Conservation (phyloP, 2,113 vertebrate species). For the Rhinoderma darwinii region DNA sequence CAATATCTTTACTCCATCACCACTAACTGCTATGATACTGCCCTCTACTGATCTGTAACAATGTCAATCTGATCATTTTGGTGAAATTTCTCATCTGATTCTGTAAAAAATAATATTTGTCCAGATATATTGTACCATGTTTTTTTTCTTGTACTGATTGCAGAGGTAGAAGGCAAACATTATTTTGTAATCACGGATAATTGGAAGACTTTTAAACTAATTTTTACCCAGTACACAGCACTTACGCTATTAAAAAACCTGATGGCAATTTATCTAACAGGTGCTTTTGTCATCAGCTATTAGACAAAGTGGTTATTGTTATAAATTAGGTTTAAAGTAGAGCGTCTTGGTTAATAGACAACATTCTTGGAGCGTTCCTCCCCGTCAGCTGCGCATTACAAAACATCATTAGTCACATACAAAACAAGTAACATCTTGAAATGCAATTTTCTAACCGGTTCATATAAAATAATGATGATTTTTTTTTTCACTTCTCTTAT, state of each 20-base stretch:
- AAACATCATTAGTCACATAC: conserved; percentile 28
- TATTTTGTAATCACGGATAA: background rate
- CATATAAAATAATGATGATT: conserved; percentile 2
- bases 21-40: too few relatives aligned
- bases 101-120: background rate
- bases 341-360: background rate
- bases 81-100: too few relatives aligned
- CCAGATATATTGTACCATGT: background rate
- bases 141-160: background rate
- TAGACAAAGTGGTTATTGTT: background rate
- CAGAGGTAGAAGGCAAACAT: background rate
- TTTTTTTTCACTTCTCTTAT: background rate
- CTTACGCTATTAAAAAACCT: background rate
- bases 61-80: too few relatives aligned
- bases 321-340: background rate
- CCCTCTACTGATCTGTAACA: too few relatives aligned
- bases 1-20: too few relatives aligned
- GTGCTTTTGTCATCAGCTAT: conserved; percentile 16
- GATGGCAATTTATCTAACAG: conserved; percentile 24
- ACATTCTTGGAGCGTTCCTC: background rate
- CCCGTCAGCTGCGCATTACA: background rate
- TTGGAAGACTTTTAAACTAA: background rate
- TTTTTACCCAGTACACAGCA: background rate
- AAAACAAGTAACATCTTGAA: conserved; percentile 31
- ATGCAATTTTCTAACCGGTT: background rate